These are phyloP conservation scores for Caenorhabditis uteleia DNA, from an alignment of 2,888 invertebrate species.

Conservation along the genomic window DNA sequence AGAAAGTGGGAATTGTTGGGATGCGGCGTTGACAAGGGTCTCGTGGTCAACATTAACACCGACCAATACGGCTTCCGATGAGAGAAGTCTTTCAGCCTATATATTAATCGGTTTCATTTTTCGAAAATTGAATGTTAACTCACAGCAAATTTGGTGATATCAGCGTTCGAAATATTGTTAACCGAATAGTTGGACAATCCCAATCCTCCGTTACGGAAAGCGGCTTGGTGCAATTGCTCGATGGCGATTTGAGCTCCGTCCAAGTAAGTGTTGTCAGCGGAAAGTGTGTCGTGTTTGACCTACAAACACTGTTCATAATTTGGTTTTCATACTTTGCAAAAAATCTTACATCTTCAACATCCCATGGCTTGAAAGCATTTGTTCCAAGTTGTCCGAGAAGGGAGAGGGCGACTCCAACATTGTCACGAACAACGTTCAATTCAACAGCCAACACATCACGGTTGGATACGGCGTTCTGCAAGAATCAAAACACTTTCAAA, in stretches of 20 bases:
- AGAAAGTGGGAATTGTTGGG: slow-evolving; percentile 56
- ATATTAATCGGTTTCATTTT: too few relatives aligned
- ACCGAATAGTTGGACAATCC: slow-evolving; percentile 75
- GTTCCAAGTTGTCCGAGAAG: slow-evolving; percentile 73
- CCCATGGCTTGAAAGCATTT: slow-evolving; percentile 90
- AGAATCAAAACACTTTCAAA: neutral
- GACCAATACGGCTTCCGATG: slow-evolving; percentile 79
- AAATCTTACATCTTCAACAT: slow-evolving; percentile 76
- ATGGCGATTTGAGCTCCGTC: slow-evolving; percentile 70
- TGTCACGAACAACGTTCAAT: slow-evolving; percentile 48
- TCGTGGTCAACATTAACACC: slow-evolving; percentile 81
- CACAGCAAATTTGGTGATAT: slow-evolving; percentile 38
- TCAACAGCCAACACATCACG: slow-evolving; percentile 60
- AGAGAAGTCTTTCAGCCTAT: slow-evolving; percentile 33
- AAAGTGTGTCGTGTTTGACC: slow-evolving; percentile 63
- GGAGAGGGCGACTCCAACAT: slow-evolving; percentile 57
- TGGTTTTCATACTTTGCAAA: neutral
- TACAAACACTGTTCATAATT: neutral
- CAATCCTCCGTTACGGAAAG: slow-evolving; percentile 79
- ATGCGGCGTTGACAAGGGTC: slow-evolving; percentile 75
- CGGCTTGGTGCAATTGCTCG: slow-evolving; percentile 89
- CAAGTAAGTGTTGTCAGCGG: slow-evolving; percentile 38
- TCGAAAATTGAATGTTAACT: too few relatives aligned
- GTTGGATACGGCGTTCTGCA: slow-evolving; percentile 48
- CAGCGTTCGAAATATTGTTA: slow-evolving; percentile 37